Percentiles rank a stretch among this genome's conserved stretches.
Conservation (phyloP, 2,797 vertebrate genomes). For the Acanthurus tractus region DNA sequence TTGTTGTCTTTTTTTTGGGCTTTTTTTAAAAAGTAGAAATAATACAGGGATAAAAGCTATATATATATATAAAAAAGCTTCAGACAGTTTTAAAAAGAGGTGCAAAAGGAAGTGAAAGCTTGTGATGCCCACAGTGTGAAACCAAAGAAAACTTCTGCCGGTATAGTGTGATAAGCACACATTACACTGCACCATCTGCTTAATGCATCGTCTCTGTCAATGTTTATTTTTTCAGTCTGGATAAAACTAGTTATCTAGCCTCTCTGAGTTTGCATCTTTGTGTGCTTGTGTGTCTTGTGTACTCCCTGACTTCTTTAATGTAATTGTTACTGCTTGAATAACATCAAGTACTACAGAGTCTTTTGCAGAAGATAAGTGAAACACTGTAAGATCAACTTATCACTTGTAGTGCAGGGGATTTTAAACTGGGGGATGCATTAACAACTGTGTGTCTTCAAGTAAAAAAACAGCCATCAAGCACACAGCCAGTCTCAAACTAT, state of each 20-base stretch:
- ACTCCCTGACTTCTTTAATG: slow-evolving; percentile 23
- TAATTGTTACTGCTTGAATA: background rate
- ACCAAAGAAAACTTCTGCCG: slow-evolving; percentile 56
- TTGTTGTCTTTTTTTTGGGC: slow-evolving; percentile 47
- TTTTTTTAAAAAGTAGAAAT: slow-evolving; percentile 40
- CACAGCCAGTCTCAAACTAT: background rate
- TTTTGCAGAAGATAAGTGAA: too few relatives aligned
- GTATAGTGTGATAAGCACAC: slow-evolving; percentile 56
- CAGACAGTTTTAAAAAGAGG: slow-evolving; percentile 48
- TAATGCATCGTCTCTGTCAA: slow-evolving; percentile 43
- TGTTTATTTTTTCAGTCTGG: slow-evolving; percentile 8
- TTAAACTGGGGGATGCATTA: background rate
- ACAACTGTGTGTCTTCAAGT: background rate
- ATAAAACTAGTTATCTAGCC: slow-evolving; percentile 27
- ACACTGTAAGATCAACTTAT: background rate
- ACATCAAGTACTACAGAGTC: too few relatives aligned
- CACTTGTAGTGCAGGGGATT: slow-evolving; percentile 2
- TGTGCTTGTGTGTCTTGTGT: slow-evolving; percentile 25
- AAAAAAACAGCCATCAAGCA: background rate
- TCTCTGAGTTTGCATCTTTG: slow-evolving; percentile 31
- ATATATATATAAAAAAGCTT: slow-evolving; percentile 68
- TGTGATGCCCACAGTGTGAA: slow-evolving; percentile 46
- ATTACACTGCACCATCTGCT: slow-evolving; percentile 61
- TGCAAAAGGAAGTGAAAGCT: slow-evolving; percentile 45
- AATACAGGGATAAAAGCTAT: slow-evolving; percentile 56